Evolutionary conservation across 2,888 invertebrate species (phyloP), one percentile per base, ranked within the genome.

Genomic region (Hypena proboscidalis): DNA sequence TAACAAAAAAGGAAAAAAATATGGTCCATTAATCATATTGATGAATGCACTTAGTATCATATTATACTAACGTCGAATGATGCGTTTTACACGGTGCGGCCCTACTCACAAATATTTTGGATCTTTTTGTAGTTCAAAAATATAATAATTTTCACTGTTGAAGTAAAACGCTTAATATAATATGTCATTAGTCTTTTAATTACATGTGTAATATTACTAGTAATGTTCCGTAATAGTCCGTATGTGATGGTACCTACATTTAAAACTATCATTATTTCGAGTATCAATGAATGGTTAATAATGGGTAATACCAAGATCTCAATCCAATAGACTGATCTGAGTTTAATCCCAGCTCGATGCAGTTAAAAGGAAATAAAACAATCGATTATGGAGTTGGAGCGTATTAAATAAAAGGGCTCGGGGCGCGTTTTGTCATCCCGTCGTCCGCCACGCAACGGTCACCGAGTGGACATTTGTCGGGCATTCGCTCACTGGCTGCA

Each of bases 1-100:
- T 77, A 75, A 69, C 67, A 67, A 60, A 77, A 75, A 71, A 61
- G 58, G 8, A 68, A 70, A 71, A 74, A 74, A 73, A 77, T 67
- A 60, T 67, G 55, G 41, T 70, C 70, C 82, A 85, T 85, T 82
- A 85, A 84, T 84, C 85, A 84, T 80, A 83, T 82, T 85, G 84
- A 84, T 84, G 82, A 81, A 83, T 81, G 80, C 79, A 80, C 72
- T 77, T 73, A 73, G 75, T 74, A 74, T 70, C 68, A 75, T 62
- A 69, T n/a, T 71, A 77, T 71, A 76, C 74, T 70, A 71, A 73
- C 65, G 59, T 59, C 58, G 57, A 52, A 62, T 65, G 47, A n/a
- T n/a, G n/a, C n/a, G n/a, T n/a, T n/a, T n/a, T n/a, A n/a, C n/a
- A n/a, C 44, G 50, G 58, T 64, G 70, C 67, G 57, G n/a, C 61